Percentiles rank a stretch among this genome's conserved stretches.
Conservation (phyloP, 2,113 vertebrate species). For the Otolemur garnettii region DNA sequence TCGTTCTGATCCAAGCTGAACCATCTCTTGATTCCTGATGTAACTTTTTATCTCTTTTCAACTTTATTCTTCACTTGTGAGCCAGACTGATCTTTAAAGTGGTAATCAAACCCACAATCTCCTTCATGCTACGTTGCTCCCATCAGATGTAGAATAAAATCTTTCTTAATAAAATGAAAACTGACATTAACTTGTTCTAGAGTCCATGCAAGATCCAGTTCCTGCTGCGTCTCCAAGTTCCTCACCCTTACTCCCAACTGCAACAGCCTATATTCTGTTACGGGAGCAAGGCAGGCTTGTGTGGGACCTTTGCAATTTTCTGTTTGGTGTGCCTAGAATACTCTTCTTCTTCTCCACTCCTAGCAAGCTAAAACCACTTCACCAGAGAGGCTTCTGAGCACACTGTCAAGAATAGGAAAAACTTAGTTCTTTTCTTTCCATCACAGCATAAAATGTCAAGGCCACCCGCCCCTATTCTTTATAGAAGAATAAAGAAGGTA, state of each 20-base stretch:
- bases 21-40: not conserved
- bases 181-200: not conserved
- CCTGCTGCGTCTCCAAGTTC: not conserved
- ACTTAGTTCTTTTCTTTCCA: slow-evolving; percentile 16
- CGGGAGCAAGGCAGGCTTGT: not conserved
- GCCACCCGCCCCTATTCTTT: too few species aligned
- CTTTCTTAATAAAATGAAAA: not conserved
- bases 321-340: not conserved
- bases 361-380: not conserved
- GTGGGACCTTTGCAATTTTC: not conserved
- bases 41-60: not conserved
- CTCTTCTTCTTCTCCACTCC: not conserved
- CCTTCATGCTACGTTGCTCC: not conserved
- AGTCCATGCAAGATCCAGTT: not conserved
- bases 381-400: not conserved
- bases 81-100: slow-evolving; percentile 4
- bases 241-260: not conserved
- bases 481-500: too few species aligned
- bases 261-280: not conserved
- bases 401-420: not conserved
- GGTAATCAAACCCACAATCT: not conserved
- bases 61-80: slow-evolving; percentile 41
- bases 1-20: not conserved
- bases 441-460: not conserved
- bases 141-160: not conserved